phyloP scores from a whole-genome alignment of 2,797 vertebrate species.

The Caiman crocodilus region DNA sequence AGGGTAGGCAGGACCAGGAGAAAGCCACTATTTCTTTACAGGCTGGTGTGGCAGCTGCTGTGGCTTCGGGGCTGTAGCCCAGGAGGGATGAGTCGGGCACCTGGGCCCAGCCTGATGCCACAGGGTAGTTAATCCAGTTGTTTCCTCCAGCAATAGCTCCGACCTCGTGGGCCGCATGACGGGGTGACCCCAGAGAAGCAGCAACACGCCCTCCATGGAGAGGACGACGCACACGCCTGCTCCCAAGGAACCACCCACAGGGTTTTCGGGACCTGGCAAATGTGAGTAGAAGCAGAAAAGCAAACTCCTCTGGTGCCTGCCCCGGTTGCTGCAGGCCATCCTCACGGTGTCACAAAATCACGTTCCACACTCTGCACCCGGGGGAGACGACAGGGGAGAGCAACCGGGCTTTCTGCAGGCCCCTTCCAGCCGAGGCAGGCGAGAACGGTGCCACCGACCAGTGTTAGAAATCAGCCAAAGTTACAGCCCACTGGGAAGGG shows the following conservation, averaged over 20 bases:
- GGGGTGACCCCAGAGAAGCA: neutral
- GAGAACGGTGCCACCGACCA: neutral
- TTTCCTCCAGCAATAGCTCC: neutral
- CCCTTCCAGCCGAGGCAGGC: neutral
- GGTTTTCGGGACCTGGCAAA: neutral
- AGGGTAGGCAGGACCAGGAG: neutral
- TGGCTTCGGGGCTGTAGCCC: neutral
- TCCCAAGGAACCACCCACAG: neutral
- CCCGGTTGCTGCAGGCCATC: neutral
- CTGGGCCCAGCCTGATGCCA: neutral
- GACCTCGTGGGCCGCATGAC: rapidly evolving
- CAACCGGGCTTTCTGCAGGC: neutral
- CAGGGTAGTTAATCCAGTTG: neutral
- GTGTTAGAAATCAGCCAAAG: neutral
- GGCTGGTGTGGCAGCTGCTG: neutral
- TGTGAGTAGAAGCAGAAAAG: no score
- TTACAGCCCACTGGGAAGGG: neutral
- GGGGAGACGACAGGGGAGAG: no score
- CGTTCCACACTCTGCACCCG: no score
- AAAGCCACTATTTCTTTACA: neutral
- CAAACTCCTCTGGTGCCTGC: neutral
- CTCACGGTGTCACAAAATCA: neutral
- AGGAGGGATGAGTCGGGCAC: neutral
- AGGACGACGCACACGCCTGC: neutral
- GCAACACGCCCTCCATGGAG: neutral